These are phyloP conservation scores for Falco naumanni DNA, from an alignment of 2,797 vertebrate genomes.

Conservation along the genomic window DNA sequence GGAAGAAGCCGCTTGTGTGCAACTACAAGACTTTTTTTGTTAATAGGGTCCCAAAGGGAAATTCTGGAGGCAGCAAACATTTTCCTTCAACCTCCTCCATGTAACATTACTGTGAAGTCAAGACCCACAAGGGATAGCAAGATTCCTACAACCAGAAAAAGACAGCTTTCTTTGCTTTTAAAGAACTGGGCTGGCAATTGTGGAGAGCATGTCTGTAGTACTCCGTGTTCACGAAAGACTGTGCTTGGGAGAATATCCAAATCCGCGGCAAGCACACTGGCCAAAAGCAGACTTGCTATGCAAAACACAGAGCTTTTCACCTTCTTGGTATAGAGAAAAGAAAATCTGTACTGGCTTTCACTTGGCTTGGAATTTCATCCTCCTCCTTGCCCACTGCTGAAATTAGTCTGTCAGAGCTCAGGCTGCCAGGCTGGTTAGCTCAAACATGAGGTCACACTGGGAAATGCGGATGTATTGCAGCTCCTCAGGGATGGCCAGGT, in stretches of 20 bases:
- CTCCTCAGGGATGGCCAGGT: not conserved
- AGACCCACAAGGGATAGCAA: not conserved
- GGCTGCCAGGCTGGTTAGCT: not conserved
- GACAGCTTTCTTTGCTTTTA: not conserved
- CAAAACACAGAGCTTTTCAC: not conserved
- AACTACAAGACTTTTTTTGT: not conserved
- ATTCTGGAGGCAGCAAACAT: not conserved
- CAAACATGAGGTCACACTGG: not conserved
- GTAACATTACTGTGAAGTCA: not conserved
- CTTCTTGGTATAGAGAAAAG: not conserved
- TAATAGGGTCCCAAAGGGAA: not conserved
- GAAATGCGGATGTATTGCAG: not conserved
- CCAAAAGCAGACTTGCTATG: not conserved
- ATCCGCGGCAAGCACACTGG: not conserved
- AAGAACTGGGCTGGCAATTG: not conserved
- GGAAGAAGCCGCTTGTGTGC: not conserved
- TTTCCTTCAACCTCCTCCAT: not conserved
- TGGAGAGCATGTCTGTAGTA: not conserved
- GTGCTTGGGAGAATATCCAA: not conserved
- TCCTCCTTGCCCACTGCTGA: not conserved
- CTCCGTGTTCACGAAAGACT: not conserved
- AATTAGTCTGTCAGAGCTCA: not conserved
- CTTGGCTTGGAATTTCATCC: not conserved
- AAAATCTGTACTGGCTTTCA: not conserved
- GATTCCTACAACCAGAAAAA: not conserved